Percentiles rank a stretch among this genome's conserved stretches.
phyloP scores from a whole-genome alignment of 1,140 invertebrate species.

The Aphelenchoides fujianensis region DNA sequence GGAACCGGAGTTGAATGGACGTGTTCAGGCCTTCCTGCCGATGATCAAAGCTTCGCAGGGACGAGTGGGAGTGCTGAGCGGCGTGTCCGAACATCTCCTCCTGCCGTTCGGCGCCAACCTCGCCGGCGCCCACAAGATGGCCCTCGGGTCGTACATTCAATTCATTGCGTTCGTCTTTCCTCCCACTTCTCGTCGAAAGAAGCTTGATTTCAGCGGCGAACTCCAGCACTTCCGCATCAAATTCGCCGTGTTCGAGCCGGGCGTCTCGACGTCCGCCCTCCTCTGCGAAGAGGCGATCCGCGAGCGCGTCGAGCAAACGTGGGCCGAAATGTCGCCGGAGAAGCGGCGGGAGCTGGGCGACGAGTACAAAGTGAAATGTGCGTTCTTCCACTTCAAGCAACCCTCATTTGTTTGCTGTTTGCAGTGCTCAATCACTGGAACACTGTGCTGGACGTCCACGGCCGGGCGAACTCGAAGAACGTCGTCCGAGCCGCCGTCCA shows the following conservation, averaged over 20 bases:
- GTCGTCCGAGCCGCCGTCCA: constrained; percentile 49
- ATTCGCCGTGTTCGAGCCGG: constrained; percentile 35
- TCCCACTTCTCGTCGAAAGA: too few relatives aligned
- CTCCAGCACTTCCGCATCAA: neutral
- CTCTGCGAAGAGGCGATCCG: constrained; percentile 40
- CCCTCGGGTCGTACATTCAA: neutral
- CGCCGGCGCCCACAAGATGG: neutral
- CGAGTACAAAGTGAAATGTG: constrained; percentile 46
- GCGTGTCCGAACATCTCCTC: constrained; percentile 16
- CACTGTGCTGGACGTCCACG: constrained; percentile 26
- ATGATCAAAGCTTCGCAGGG: constrained; percentile 38
- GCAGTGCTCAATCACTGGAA: constrained; percentile 45
- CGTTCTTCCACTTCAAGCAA: constrained; percentile 15
- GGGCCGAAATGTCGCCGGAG: constrained; percentile 30
- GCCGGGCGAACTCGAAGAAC: constrained; percentile 28
- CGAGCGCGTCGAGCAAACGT: constrained; percentile 40
- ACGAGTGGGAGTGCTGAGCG: constrained; percentile 33
- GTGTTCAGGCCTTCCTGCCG: constrained; percentile 36
- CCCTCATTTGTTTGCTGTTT: too few relatives aligned
- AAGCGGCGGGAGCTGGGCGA: constrained; percentile 43
- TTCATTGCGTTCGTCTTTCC: neutral
- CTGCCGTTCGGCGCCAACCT: neutral
- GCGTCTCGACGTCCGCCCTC: constrained; percentile 38
- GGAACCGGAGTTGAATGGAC: neutral
- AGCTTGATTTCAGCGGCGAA: neutral